phyloP scores from a whole-genome alignment of 2,113 vertebrate genomes.

The Pipra filicauda region DNA sequence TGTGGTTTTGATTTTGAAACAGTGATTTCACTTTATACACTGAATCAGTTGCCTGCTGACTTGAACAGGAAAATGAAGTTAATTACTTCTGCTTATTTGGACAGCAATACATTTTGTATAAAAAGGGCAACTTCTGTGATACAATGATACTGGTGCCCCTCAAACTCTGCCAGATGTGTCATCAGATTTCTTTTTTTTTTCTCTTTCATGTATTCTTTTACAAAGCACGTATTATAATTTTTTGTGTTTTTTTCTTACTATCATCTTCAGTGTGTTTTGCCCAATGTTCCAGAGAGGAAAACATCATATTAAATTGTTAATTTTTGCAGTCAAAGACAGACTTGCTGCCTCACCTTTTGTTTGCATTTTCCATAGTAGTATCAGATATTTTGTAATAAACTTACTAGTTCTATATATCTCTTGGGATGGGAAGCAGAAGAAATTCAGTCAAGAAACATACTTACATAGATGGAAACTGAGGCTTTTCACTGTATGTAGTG shows the following conservation, averaged over 20 bases:
- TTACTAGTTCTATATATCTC: neutral
- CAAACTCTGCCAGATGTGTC: neutral
- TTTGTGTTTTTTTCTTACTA: neutral
- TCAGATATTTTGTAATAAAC: neutral
- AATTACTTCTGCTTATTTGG: slow-evolving; percentile 2
- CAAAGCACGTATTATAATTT: neutral
- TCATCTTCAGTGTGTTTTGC: neutral
- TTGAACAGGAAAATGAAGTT: slow-evolving; percentile 16
- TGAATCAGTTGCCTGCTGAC: neutral
- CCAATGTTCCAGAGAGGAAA: neutral
- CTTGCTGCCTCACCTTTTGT: neutral
- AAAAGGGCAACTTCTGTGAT: neutral
- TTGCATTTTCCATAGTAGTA: neutral
- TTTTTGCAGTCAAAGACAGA: neutral
- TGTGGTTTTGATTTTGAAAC: neutral
- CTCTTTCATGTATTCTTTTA: neutral
- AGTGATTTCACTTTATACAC: neutral
- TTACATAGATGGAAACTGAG: neutral
- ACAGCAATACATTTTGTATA: neutral
- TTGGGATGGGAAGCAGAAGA: neutral
- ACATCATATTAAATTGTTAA: neutral
- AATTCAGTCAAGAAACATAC: neutral
- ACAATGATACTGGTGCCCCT: neutral
- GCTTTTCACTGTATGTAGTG: neutral
- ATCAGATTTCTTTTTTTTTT: neutral